Percentiles rank a stretch among this genome's conserved stretches.
Conservation (phyloP, 2,113 vertebrate species). For the Otocyon megalotis region DNA sequence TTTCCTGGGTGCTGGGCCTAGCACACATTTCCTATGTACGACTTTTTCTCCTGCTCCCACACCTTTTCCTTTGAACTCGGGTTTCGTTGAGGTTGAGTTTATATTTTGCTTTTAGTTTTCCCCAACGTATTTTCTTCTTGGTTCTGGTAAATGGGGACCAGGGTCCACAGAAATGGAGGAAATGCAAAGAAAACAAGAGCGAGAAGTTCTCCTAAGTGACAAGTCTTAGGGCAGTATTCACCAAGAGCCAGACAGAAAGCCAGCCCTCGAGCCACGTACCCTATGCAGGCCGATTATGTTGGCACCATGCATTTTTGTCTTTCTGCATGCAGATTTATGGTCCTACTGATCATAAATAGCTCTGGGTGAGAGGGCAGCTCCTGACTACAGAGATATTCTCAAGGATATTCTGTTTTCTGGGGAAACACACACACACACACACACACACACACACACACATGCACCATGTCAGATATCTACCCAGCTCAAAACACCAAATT, state of each 20-base stretch:
- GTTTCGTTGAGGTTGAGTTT: not conserved
- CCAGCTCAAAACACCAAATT: not conserved
- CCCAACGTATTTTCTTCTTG: not conserved
- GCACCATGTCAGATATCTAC: not conserved
- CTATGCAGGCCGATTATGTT: rapidly evolving
- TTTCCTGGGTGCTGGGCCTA: not conserved
- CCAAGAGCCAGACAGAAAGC: not conserved
- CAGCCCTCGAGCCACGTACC: rapidly evolving
- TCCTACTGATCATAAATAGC: not conserved
- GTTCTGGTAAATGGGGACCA: not conserved
- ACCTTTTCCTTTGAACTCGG: not conserved
- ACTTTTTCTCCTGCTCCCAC: not conserved
- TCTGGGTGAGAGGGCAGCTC: not conserved
- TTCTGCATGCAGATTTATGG: not conserved
- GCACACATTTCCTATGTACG: no score
- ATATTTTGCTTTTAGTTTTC: not conserved
- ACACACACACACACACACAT: not conserved
- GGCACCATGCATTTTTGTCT: no score
- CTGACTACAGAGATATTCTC: not conserved
- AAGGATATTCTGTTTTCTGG: not conserved
- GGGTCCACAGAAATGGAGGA: not conserved
- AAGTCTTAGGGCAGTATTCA: not conserved
- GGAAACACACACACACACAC: not conserved
- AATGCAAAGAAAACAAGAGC: not conserved
- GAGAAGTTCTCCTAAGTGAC: rapidly evolving